Evolutionary conservation across 2,888 invertebrate species (phyloP), one percentile per base, ranked within the genome.

Genomic region (Pollenia labialis): DNA sequence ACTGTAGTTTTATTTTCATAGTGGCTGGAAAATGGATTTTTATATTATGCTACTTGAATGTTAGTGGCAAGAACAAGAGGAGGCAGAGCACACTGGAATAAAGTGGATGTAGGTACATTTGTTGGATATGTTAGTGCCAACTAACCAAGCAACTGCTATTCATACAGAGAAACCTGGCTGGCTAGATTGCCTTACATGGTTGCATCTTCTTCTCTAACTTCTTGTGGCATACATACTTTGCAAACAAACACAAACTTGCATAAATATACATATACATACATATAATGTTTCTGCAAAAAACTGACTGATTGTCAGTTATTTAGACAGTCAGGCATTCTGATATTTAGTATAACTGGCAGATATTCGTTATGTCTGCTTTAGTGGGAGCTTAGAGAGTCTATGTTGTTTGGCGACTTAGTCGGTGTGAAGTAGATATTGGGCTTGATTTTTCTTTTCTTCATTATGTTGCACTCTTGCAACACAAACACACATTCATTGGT

Each of bases 31-130:
- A 81, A 74, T 74, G n/a, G 9, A 56, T 74, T 50, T 32, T 81
- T 74, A 66, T 76, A 72, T 77, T 81, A 23, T 85, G 56, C 71
- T 66, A 71, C 66, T 81, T 50, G 52, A 85, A 66, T 58, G 62
- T n/a, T 14, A 48, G 23, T 54, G 75, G 54, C 16, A 12, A 48
- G 48, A 46, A 32, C 32, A 32, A 32, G 10, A 72, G 14, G 56
- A 58, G 9, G 44, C 23, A 6, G 16, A 10, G 10, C n/a, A 48
- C n/a, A 11, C 10, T 23, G 46, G n/a, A 72, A 48, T 72, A 58
- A n/a, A 40, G 32, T 46, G 52, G 50, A 12, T 52, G 16, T 3
- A 12, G 40, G 16, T 3, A 14, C 64, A 62, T 72, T 14, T 56
- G 74, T 74, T 66, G 9, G 69, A 3, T 52, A 54, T 75, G 58